Percentiles rank a stretch among this genome's conserved stretches.
Conservation (phyloP, 2,888 invertebrate genomes). For the Pammene fasciana region DNA sequence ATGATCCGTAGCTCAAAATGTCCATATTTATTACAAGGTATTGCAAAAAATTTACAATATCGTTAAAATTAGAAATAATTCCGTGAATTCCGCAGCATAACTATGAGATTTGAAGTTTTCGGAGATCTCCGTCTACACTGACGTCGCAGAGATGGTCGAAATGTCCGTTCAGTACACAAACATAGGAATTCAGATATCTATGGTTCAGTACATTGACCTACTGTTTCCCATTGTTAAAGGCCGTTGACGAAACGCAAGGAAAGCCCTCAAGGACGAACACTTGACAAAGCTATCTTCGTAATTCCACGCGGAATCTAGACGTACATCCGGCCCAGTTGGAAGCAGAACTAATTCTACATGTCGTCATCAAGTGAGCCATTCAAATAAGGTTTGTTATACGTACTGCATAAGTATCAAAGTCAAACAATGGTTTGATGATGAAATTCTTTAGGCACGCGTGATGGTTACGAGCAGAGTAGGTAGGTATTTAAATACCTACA, state of each 20-base stretch:
- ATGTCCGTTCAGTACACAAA: not conserved
- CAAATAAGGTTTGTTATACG: conserved; percentile 3
- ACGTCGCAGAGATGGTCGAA: no score
- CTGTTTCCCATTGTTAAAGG: conserved; percentile 9
- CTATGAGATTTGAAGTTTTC: no score
- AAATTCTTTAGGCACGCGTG: conserved; percentile 58
- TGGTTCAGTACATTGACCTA: not conserved
- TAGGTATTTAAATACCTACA: conserved; percentile 2
- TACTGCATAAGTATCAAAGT: conserved; percentile 10
- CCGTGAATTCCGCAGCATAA: no score
- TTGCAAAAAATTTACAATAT: no score
- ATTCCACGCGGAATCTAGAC: conserved; percentile 51
- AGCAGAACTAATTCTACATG: conserved; percentile 67
- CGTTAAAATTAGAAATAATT: no score
- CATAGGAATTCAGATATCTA: no score
- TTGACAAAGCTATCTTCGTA: conserved; percentile 44
- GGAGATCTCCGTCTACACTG: no score
- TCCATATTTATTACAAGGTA: no score
- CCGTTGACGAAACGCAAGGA: conserved; percentile 28
- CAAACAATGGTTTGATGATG: conserved; percentile 24
- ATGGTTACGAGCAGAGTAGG: conserved; percentile 43
- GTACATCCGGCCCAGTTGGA: conserved; percentile 66
- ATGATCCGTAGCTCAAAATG: no score
- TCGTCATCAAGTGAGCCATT: conserved; percentile 51
- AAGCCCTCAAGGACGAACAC: conserved; percentile 28